Base-by-base conservation (phyloP, 1,140 invertebrate genomes). In the Drosophila willistoni region DNA sequence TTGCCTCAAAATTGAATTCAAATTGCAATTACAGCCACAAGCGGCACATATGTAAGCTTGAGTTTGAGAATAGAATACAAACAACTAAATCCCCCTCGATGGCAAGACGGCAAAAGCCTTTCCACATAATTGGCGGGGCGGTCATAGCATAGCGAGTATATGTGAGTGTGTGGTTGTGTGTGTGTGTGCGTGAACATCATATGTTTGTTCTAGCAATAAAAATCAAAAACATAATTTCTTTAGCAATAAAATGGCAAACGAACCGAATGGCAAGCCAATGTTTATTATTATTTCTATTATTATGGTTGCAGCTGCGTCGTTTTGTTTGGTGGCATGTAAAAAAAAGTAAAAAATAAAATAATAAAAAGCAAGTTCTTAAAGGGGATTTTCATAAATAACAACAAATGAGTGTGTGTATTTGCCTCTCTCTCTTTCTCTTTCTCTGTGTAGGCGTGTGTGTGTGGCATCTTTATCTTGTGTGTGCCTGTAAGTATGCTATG, bases 181-280 rank as follows among this genome's bases (percentile, higher is more conserved):
- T 41, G 36, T 57, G 67, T 61, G 63, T 61, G 47, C 54, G 44
- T 55, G 64, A 84, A 83, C 89, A 91, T 90, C 90, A 91, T 91
- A 91, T 91, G 90, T 89, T 90, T 60, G 73, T 36, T 42, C 67
- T 34, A 42, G 87, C 77, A 91, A 91, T 91, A 91, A 91, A 91
- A 91, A 90, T 90, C 79, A 91, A 91, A 90, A 83, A 70, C 80
- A 81, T 91, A 81, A 91, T 91, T 91, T 91, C 70, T 70, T 77
- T 71, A 68, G 81, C 79, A 81, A 90, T 89, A 85, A 85, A 90
- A 81, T 66, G 60, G 54, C 66, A 62, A 67, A 67, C 64, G 42
- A 64, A 73, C 72, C 72, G 56, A 17, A 59, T 59, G 56, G 29
- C 29, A 51, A 51, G 44, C 44, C 34, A 59, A 87, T 87, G 83